phyloP scores from a whole-genome alignment of 1,140 invertebrate species.

The Drosophila subobscura region DNA sequence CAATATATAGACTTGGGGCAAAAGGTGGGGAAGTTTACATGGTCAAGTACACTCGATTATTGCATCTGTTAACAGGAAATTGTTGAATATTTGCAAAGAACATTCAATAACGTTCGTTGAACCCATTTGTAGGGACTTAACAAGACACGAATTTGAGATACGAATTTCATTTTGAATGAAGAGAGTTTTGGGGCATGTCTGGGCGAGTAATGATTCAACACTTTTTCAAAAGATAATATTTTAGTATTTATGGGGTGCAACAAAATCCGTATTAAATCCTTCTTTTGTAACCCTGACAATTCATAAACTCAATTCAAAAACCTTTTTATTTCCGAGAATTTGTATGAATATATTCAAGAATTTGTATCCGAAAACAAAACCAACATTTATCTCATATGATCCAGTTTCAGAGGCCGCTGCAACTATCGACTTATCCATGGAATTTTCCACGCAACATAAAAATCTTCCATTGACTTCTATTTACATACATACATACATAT shows the following conservation, averaged over 20 bases:
- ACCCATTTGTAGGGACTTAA: not conserved
- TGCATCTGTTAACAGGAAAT: not conserved
- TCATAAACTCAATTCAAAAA: too few relatives aligned
- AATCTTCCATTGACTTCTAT: conserved; percentile 48
- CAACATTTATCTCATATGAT: not conserved
- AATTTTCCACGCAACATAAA: conserved; percentile 67
- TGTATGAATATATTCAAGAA: too few relatives aligned
- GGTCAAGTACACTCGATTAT: conserved; percentile 19
- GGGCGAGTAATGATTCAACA: too few relatives aligned
- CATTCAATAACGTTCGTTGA: conserved; percentile 33
- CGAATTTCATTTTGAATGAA: too few relatives aligned
- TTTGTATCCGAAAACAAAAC: not conserved
- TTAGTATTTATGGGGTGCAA: too few relatives aligned
- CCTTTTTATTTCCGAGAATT: too few relatives aligned
- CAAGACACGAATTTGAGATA: too few relatives aligned
- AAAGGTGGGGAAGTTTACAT: conserved; percentile 5
- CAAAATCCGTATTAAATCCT: too few relatives aligned
- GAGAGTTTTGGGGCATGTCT: too few relatives aligned
- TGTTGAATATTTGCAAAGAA: not conserved
- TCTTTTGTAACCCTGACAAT: too few relatives aligned
- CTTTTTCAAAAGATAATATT: too few relatives aligned
- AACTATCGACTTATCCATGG: conserved; percentile 26
- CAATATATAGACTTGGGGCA: not conserved
- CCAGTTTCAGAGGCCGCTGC: not conserved
- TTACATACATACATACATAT: conserved; percentile 16